Evolutionary conservation across 2,888 invertebrate species (phyloP), one percentile per base, ranked within the genome.

Genomic region (Macrophya alboannulata): DNA sequence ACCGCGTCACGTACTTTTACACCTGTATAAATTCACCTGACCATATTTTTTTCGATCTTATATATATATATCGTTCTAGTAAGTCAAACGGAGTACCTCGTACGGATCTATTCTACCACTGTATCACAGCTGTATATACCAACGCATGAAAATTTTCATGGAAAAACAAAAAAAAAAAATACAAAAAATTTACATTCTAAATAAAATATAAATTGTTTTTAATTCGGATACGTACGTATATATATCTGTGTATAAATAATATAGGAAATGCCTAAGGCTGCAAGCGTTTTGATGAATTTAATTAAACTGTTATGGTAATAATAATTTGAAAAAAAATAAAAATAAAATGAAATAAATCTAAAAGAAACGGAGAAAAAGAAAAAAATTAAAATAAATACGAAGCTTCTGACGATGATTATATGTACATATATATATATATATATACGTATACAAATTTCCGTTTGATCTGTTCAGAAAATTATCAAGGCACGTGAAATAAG

Each of bases 1-100:
- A 31, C 65, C 83, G 45, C 68, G 68, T 48, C 83, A 83, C 83
- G 83, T 79, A 31, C 37, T 48, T 15, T 31, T 9, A 37, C 37
- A 55, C 77, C 31, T 77, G n/a, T n/a, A 77, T 51, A 25, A 51
- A 37, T n/a, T 51, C 55, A 31, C 21, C 4, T 45, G 72, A n/a
- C 31, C n/a, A 55, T n/a, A 43, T 74, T 21, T 77, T 25, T 25
- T 15, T 9, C 37, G n/a, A 51, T n/a, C 31, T 17, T 31, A 31
- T 31, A 31, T 31, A n/a, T n/a, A n/a, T n/a, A n/a, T n/a, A n/a
- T 31, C 3, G 31, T 31, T n/a, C n/a, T 55, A n/a, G 55, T 37
- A 37, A 68, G 31, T 37, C 68, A 37, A 68, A 4, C 21, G 17
- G 17, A 55, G 10, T 55, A 5, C n/a, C 15, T 17, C n/a, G n/a